These are phyloP conservation scores for Drosophila orosa DNA, from an alignment of 1,140 invertebrate species.

Conservation along the genomic window DNA sequence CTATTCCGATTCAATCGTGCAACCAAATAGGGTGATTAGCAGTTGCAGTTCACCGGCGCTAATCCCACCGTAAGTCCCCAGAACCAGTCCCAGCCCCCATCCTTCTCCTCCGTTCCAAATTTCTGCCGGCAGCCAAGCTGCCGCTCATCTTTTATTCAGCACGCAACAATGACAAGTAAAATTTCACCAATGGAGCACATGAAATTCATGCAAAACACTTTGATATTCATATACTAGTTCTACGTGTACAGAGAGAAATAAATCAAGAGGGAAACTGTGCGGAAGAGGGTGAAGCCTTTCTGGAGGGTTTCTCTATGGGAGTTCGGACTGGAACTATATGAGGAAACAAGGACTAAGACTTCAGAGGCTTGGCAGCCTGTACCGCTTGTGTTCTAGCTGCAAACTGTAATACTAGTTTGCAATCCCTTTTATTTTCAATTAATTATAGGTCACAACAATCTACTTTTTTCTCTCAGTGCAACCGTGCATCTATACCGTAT, in stretches of 20 bases:
- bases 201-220: constrained; percentile 66
- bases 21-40: constrained; percentile 46
- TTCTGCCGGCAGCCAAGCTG: constrained; percentile 18
- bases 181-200: constrained; percentile 42
- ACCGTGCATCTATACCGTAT: neutral
- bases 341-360: neutral
- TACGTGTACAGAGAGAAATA: constrained; percentile 15
- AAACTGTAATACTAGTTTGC: neutral
- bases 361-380: neutral
- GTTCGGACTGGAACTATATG: neutral
- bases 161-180: constrained; percentile 54
- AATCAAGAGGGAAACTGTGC: neutral
- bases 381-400: neutral
- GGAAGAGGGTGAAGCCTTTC: neutral
- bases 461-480: neutral
- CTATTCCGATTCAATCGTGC: constrained; percentile 52
- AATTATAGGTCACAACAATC: too few relatives aligned
- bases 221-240: constrained; percentile 62
- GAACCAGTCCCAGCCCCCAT: neutral
- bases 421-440: neutral
- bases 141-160: constrained; percentile 52
- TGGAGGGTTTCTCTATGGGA: neutral
- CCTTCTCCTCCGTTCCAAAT: too few relatives aligned
- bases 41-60: constrained; percentile 25
- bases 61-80: neutral